Percentiles rank a stretch among this genome's conserved stretches.
These are phyloP conservation scores for Channa maculata DNA, from an alignment of 2,113 vertebrate species.

Conservation along the genomic window DNA sequence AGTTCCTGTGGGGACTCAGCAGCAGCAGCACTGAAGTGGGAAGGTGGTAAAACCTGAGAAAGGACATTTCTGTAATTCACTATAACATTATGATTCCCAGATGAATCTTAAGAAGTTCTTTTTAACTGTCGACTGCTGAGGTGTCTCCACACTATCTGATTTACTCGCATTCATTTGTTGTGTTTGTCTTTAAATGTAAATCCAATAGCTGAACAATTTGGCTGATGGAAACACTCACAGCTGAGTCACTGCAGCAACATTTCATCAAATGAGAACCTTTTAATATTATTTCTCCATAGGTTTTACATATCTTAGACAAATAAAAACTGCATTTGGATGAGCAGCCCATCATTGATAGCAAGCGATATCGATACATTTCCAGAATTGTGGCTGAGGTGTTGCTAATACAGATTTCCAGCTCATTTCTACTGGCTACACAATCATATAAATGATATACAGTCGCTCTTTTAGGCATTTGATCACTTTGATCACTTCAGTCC, in stretches of 20 bases:
- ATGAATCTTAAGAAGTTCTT: slow-evolving; percentile 21
- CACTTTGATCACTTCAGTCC: too few relatives aligned
- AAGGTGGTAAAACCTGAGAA: slow-evolving; percentile 43
- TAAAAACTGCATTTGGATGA: too few relatives aligned
- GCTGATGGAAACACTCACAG: background rate
- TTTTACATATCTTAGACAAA: too few relatives aligned
- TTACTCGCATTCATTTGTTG: slow-evolving; percentile 36
- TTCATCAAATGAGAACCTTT: too few relatives aligned
- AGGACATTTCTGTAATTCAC: slow-evolving; percentile 69
- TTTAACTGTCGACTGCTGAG: slow-evolving; percentile 38
- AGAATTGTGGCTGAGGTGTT: too few relatives aligned
- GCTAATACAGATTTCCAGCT: too few relatives aligned
- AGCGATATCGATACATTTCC: too few relatives aligned
- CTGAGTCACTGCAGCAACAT: background rate
- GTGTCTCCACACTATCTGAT: slow-evolving; percentile 32
- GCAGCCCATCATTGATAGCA: too few relatives aligned
- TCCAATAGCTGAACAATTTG: slow-evolving; percentile 1
- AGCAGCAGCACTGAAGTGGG: slow-evolving; percentile 45
- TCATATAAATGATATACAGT: too few relatives aligned
- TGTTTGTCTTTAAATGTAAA: slow-evolving; percentile 40
- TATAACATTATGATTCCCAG: slow-evolving; percentile 60
- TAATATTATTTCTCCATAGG: too few relatives aligned
- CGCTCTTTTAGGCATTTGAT: too few relatives aligned
- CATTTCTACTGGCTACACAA: too few relatives aligned
- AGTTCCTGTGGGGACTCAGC: slow-evolving; percentile 47